Evolutionary conservation across 2,888 invertebrate species (phyloP), one percentile per base, ranked within the genome.

Genomic region (Athripsodes cinereus): DNA sequence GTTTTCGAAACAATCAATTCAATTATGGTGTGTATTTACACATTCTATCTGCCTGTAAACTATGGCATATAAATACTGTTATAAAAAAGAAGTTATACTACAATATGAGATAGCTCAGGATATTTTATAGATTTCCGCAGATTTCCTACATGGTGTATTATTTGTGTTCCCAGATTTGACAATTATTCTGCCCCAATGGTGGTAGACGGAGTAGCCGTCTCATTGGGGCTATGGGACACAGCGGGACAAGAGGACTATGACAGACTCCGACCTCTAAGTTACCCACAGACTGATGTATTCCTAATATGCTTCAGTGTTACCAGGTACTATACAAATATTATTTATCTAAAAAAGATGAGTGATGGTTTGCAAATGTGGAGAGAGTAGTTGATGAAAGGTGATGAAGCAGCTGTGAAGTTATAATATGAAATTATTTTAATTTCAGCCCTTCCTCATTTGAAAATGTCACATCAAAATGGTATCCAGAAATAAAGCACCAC

Each of bases 391-490:
- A n/a, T n/a, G n/a, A n/a, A n/a, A n/a, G n/a, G n/a, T n/a, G n/a
- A 11, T 57, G 11, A 49, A 20, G 16, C 13, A 20, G 22, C n/a
- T n/a, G n/a, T n/a, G n/a, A n/a, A n/a, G n/a, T n/a, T n/a, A n/a
- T n/a, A n/a, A n/a, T n/a, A n/a, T n/a, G n/a, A n/a, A 11, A 31
- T 8, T 31, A 11, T 8, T 11, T 55, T 51, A 34, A 31, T 75
- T 76, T 60, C 71, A 96, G 96, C 74, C 98, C 98, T 64, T 96
- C 97, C 54, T 98, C 98, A 52, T 98, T 96, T 81, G 98, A 98
- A 82, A 99, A 98, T 84, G 96, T 99, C 64, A 94, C 94, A 70
- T 96, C 96, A 66, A 99, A 99, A 81, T 99, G 98, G 99, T 96
- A 96, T 78, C 98, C 98, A 66, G 99, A 99, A 85, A 96, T 99